Evolutionary conservation across 1,140 invertebrate genomes (phyloP), one percentile per base, ranked within the genome.

Genomic region (Maconellicoccus hirsutus): DNA sequence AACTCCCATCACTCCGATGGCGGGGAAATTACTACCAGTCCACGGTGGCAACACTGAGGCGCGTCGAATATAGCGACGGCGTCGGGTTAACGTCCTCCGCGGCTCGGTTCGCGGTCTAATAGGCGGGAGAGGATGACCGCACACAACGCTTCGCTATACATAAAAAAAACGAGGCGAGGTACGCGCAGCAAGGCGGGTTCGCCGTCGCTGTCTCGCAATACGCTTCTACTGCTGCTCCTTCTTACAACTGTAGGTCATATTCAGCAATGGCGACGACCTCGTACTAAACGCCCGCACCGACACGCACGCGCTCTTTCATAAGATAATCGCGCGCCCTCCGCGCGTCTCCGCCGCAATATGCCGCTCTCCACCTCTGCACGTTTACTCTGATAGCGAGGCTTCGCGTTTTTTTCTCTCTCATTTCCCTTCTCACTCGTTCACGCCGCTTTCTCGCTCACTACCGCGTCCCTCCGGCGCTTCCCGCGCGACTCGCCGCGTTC

Each of bases 131-230:
- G 61, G 61, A 66, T 66, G 22, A 66, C 61, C 61, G 61, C 25
- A 25, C 61, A 66, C 61, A 25, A 10, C 25, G 21, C 61, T 22
- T 66, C 61, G 61, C 61, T 66, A 66, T 22, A 59, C 19, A 66
- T 66, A 26, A 66, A 23, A 66, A 66, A 23, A 12, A 6, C 7
- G n/a, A 61, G 61, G 2, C 61, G 61, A 66, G 61, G 61, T 66
- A 12, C 10, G 61, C 21, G 61, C 14, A 26, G 61, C 21, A 22
- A 22, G 25, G 22, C 2, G 61, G 8, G 61, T 66, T 66, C 25
- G 61, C 61, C n/a, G 61, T 66, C 61, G 61, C 61, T 66, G 61
- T 66, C 61, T 66, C 61, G 61, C 61, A 66, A 66, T 66, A 66
- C 21, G 25, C 61, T 52, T 66, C 61, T 25, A 25, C 61, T 22